These are phyloP conservation scores for Montipora capricornis DNA, from an alignment of 64 coral and sea anemone species.

Conservation along the genomic window DNA sequence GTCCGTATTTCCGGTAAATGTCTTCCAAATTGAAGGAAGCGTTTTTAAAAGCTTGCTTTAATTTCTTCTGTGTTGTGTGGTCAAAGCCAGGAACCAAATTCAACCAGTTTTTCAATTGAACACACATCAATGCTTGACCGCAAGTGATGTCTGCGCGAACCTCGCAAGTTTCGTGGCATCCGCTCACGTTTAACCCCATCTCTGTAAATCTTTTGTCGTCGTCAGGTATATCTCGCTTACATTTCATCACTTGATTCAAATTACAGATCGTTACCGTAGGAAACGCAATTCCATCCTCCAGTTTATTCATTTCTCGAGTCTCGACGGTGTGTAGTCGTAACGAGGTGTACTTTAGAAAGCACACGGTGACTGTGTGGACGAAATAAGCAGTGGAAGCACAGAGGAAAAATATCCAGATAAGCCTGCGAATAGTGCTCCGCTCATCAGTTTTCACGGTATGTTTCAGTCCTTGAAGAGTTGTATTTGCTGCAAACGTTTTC, in stretches of 20 bases:
- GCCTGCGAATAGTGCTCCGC: neutral
- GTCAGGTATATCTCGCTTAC: conserved; percentile 30
- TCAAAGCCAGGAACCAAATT: conserved; percentile 1
- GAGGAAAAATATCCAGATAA: conserved; percentile 35
- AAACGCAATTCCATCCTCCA: neutral
- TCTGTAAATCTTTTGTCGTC: conserved; percentile 32
- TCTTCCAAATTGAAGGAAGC: conserved; percentile 11
- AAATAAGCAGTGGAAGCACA: neutral
- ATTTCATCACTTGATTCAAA: conserved; percentile 41
- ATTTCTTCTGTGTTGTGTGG: neutral
- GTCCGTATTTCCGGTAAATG: conserved; percentile 28
- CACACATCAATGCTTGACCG: conserved; percentile 61
- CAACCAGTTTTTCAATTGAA: neutral
- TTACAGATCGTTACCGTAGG: conserved; percentile 53
- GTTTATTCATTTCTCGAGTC: neutral
- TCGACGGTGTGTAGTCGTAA: neutral
- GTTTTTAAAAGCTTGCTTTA: neutral
- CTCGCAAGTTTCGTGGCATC: conserved; percentile 11
- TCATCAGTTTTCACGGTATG: neutral
- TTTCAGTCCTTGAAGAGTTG: conserved; percentile 64
- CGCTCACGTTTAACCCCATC: conserved; percentile 43
- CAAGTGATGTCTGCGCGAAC: conserved; percentile 67
- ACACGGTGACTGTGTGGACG: neutral
- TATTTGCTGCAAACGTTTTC: conserved; percentile 49
- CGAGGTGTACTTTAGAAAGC: neutral